These are phyloP conservation scores for Sphaeridia pumilis DNA, from an alignment of 2,888 invertebrate species.

Conservation along the genomic window DNA sequence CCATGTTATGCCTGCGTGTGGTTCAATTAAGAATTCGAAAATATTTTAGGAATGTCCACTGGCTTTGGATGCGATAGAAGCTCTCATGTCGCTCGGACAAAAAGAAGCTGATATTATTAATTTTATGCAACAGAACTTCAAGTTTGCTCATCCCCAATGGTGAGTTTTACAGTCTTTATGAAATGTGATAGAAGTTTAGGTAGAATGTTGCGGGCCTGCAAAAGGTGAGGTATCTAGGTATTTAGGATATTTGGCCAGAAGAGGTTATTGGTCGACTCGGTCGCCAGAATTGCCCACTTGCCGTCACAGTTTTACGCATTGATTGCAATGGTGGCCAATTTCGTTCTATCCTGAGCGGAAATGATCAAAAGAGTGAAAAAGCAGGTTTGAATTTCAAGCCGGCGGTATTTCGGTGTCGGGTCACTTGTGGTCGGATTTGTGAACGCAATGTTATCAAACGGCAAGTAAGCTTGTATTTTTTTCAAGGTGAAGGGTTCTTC, in stretches of 20 bases:
- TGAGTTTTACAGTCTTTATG: slow-evolving; percentile 36
- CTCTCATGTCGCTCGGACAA: slow-evolving; percentile 56
- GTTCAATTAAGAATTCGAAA: neutral
- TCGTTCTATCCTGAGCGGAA: too few relatives aligned
- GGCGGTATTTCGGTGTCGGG: too few relatives aligned
- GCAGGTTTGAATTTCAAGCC: too few relatives aligned
- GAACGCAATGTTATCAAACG: too few relatives aligned
- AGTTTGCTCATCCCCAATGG: slow-evolving; percentile 44
- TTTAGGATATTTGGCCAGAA: neutral
- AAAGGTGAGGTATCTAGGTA: neutral
- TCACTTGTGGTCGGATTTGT: too few relatives aligned
- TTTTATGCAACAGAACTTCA: slow-evolving; percentile 49
- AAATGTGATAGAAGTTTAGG: too few relatives aligned
- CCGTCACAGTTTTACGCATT: too few relatives aligned
- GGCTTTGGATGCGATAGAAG: slow-evolving; percentile 61
- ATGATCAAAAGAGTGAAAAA: too few relatives aligned
- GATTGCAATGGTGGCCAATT: too few relatives aligned
- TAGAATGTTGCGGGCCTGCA: neutral
- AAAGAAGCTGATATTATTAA: slow-evolving; percentile 63
- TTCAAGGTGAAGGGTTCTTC: too few relatives aligned
- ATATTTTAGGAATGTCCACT: slow-evolving; percentile 55
- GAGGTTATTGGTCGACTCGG: neutral
- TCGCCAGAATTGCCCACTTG: too few relatives aligned
- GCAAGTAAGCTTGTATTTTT: too few relatives aligned
- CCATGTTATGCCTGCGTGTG: neutral